A percentile compares a stretch with the other conserved stretches of the same genome.
These are phyloP conservation scores for Sialis fuliginosa DNA, from an alignment of 2,888 invertebrate genomes.

Conservation along the genomic window DNA sequence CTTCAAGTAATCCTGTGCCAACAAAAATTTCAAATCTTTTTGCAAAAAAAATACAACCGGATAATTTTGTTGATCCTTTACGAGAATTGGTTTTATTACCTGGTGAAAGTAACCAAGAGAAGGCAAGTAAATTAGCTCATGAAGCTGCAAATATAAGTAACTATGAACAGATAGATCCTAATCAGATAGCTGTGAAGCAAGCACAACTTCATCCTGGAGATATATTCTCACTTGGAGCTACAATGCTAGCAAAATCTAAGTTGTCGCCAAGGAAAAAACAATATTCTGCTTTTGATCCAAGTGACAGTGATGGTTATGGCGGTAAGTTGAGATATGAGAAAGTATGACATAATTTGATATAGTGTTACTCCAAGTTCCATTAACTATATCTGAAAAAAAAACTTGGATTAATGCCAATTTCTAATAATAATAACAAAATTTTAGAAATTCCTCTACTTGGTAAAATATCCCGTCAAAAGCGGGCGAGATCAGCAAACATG, in stretches of 20 bases:
- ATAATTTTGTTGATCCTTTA: slow-evolving; percentile 34
- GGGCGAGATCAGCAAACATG: slow-evolving; percentile 44
- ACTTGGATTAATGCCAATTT: background rate
- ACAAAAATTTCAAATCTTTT: background rate
- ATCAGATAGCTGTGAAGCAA: slow-evolving; percentile 9
- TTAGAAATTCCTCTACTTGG: slow-evolving; percentile 45
- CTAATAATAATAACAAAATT: slow-evolving; percentile 4
- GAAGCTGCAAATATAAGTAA: slow-evolving; percentile 39
- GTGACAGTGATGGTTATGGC: slow-evolving; percentile 44
- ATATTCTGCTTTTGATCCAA: slow-evolving; percentile 28
- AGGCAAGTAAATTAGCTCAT: slow-evolving; percentile 36
- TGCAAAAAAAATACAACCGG: slow-evolving; percentile 8
- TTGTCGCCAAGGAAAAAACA: slow-evolving; percentile 21
- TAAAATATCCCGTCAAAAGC: slow-evolving; percentile 41
- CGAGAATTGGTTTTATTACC: slow-evolving; percentile 41
- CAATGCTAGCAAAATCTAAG: slow-evolving; percentile 22
- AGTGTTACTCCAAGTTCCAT: background rate
- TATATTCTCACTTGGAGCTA: slow-evolving; percentile 21
- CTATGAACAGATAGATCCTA: slow-evolving; percentile 24
- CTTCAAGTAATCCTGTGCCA: background rate
- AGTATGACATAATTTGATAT: background rate
- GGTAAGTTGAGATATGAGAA: background rate
- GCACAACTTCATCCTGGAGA: slow-evolving; percentile 12
- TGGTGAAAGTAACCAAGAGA: slow-evolving; percentile 26
- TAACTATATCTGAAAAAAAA: too few species aligned